These are phyloP conservation scores for Notoglanidium macrostoma DNA, from an alignment of 2,797 vertebrate genomes.

Conservation along the genomic window DNA sequence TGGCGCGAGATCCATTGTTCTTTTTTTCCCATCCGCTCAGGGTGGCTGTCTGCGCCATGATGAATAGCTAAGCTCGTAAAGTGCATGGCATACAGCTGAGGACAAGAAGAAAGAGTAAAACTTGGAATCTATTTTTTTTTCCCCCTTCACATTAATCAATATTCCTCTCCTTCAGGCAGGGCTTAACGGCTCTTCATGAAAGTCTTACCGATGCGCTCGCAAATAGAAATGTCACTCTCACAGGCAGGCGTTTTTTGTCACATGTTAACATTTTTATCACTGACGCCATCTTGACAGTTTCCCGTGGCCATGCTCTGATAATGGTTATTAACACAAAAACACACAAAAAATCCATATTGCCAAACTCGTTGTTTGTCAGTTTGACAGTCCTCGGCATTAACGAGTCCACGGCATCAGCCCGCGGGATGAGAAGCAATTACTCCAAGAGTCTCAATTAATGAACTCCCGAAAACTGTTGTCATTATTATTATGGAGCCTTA, in stretches of 20 bases:
- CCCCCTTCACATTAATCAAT: constrained; percentile 70
- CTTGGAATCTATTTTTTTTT: constrained; percentile 67
- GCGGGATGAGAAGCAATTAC: constrained; percentile 80
- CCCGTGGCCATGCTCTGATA: constrained; percentile 78
- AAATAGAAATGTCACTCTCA: constrained; percentile 76
- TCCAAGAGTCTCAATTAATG: constrained; percentile 81
- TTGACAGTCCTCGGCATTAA: constrained; percentile 81
- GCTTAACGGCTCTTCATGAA: constrained; percentile 72
- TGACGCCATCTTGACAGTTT: constrained; percentile 79
- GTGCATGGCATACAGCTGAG: constrained; percentile 59
- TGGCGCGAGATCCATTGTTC: constrained; percentile 27
- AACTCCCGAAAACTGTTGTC: constrained; percentile 80
- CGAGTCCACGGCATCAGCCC: constrained; percentile 70
- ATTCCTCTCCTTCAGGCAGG: constrained; percentile 71
- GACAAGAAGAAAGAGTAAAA: constrained; percentile 59
- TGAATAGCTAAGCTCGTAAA: constrained; percentile 39
- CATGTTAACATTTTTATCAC: constrained; percentile 80
- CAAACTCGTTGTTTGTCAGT: constrained; percentile 81
- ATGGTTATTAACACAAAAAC: constrained; percentile 79
- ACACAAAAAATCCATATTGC: constrained; percentile 78
- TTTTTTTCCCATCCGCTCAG: background rate
- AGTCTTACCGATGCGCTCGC: constrained; percentile 71
- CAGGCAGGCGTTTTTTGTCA: constrained; percentile 78
- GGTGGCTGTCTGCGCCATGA: constrained; percentile 28
- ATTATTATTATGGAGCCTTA: constrained; percentile 78